Base-by-base conservation (phyloP, 2,113 vertebrate species). In the Psephotus haematonotus region DNA sequence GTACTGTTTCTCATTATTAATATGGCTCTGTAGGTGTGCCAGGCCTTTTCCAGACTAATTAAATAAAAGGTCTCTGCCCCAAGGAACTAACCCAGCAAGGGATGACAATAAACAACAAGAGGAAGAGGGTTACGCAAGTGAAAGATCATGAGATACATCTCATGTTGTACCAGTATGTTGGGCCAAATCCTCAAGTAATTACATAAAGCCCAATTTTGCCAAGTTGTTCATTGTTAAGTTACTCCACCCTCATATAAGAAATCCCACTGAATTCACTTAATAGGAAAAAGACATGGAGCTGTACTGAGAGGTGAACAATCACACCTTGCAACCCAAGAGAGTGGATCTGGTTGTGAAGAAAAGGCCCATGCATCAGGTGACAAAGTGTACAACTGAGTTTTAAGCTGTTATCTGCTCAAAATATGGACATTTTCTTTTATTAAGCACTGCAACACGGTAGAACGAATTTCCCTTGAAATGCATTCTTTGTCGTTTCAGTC, bases 101-200 rank as follows among this genome's bases (percentile, higher is more conserved):
- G 95, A 94, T 95, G 93, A 96, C 95, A 88, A 95, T 94, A 95
- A 95, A 93, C 96, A 97, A 90, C 84, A 88, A 95, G 94, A 97
- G 94, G 92, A 96, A 95, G 96, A 97, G 47, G 47, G 87, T 97
- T 95, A 80, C 71, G 90, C 89, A 95, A 91, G 89, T 89, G 81
- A 90, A 96, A 97, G 95, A 96, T 92, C 94, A 43, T 91, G 93
- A 95, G 95, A 97, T 97, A 95, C 91, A 71, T 92, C 93, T 95
- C 88, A 95, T 93, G 93, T 86, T 93, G 94, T 94, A 95, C 88
- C 77, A 92, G 87, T 92, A 95, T 74, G 88, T 92, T 95, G 86
- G 95, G 91, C 94, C 95, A 97, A 96, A 96, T 95, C 95, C 94
- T 96, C 93, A 93, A 94, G 92, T 97, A 95, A 92, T 97, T 97